Evolutionary conservation across 2,888 invertebrate species (phyloP).

Genomic region (Schizaphis graminum): DNA sequence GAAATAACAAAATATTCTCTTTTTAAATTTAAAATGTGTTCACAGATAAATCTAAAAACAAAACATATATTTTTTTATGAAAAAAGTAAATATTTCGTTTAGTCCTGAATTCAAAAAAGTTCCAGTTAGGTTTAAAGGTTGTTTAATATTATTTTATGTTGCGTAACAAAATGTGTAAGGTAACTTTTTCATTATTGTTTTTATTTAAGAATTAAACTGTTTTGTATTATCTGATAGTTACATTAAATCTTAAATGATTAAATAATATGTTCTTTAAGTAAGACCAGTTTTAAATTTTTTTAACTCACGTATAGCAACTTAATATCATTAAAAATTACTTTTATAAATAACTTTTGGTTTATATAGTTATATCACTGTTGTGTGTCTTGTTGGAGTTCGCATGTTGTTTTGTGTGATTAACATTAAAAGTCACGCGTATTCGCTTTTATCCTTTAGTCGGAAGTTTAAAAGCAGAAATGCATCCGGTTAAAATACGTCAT

Average conservation of each 20-base stretch:
- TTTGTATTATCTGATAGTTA: neutral
- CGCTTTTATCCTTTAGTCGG: slow-evolving; percentile 35
- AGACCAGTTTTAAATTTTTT: neutral
- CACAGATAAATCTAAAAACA: neutral
- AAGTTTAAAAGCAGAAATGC: slow-evolving; percentile 51
- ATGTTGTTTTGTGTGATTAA: slow-evolving; percentile 42
- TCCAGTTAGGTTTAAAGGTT: neutral
- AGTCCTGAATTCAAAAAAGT: neutral
- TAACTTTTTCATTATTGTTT: neutral
- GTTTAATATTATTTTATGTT: neutral
- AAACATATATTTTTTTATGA: neutral
- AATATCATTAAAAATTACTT: neutral
- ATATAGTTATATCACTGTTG: neutral
- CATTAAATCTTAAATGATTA: neutral
- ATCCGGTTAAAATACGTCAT: slow-evolving; percentile 46
- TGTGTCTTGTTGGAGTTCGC: neutral
- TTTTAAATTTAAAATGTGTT: neutral
- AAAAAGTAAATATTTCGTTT: neutral
- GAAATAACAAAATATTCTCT: neutral
- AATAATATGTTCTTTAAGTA: neutral
- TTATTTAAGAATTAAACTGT: neutral
- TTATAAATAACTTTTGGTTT: slow-evolving; percentile 19
- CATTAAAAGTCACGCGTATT: slow-evolving; percentile 33
- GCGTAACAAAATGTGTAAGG: neutral
- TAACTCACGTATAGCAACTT: neutral